Evolutionary conservation across 2,888 invertebrate species (phyloP), one percentile per base, ranked within the genome.

Genomic region (Limulus polyphemus): DNA sequence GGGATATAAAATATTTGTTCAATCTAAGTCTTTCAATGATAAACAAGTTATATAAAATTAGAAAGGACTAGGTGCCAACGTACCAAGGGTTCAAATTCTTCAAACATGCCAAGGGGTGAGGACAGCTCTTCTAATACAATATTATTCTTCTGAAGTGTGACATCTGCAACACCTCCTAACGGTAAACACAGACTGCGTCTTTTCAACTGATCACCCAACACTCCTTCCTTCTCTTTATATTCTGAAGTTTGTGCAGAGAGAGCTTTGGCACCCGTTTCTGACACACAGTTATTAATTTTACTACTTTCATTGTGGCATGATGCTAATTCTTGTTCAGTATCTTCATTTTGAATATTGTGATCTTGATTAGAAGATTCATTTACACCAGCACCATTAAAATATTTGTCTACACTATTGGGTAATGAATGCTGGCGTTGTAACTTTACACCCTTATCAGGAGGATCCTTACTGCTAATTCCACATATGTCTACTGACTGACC

Each of bases 41-140:
- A 32, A 32, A 32, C 3, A 32, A 32, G 32, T 32, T 32, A 3
- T 32, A 32, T 32, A 32, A 32, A 32, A 32, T 32, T 32, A 7
- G 32, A 32, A 32, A 32, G 32, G 32, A 3, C 32, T 5, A 32
- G 32, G 7, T n/a, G 14, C 13, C 14, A 14, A 60, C 60, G 32
- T 60, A 64, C 64, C 50, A 64, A 47, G 7, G 64, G 64, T 57
- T 64, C 64, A 47, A 64, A 61, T 57, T 64, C 64, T 50, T 64
- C 64, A 17, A 59, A 47, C 16, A 32, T 17, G 32, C 54, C 54
- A 54, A 54, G 17, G 1, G 54, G 54, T 17, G 54, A 54, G 7
- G 32, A 32, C 3, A 32, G 3, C 1, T 32, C 32, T 32, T 32
- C 32, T 2, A 2, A 32, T 1, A 7, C 32, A 32, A 1, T 32